These are phyloP conservation scores for Macrostomum lignano DNA, from an alignment of 1,140 invertebrate genomes.

Conservation along the genomic window DNA sequence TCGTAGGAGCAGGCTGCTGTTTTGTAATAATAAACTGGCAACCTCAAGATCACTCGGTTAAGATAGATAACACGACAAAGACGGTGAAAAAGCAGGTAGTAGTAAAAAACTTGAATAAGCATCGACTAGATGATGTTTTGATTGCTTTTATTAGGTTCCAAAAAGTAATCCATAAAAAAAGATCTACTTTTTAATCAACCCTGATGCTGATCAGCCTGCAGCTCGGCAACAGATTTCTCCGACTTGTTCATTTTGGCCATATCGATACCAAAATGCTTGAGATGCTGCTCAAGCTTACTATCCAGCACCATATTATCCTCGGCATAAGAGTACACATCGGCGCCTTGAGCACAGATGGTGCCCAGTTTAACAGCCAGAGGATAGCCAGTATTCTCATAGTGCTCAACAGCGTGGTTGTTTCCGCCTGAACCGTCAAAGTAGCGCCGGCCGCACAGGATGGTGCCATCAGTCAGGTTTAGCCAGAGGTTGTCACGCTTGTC, in stretches of 20 bases:
- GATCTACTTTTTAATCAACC: too few species aligned
- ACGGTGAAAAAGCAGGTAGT: too few species aligned
- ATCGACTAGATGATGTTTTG: too few species aligned
- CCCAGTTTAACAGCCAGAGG: conserved; percentile 85
- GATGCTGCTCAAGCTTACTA: conserved; percentile 53
- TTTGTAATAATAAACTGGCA: too few species aligned
- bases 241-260: conserved; percentile 32
- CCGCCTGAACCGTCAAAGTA: conserved; percentile 72
- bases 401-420: conserved; percentile 77
- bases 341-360: conserved; percentile 68
- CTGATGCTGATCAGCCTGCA: conserved; percentile 91
- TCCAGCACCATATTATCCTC: conserved; percentile 94
- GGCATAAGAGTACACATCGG: conserved; percentile 75
- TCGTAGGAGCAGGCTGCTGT: too few species aligned
- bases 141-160: too few species aligned
- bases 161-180: too few species aligned
- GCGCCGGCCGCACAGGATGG: conserved; percentile 63
- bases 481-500: conserved; percentile 75
- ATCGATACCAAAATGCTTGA: conserved; percentile 70
- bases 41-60: too few species aligned
- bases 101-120: too few species aligned
- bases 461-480: conserved; percentile 83
- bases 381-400: conserved; percentile 46
- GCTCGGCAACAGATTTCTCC: conserved; percentile 91
- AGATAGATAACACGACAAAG: too few species aligned